Percentiles rank a stretch among this genome's conserved stretches.
phyloP scores from a whole-genome alignment of 2,113 vertebrate species.

The Coracopsis vasa region DNA sequence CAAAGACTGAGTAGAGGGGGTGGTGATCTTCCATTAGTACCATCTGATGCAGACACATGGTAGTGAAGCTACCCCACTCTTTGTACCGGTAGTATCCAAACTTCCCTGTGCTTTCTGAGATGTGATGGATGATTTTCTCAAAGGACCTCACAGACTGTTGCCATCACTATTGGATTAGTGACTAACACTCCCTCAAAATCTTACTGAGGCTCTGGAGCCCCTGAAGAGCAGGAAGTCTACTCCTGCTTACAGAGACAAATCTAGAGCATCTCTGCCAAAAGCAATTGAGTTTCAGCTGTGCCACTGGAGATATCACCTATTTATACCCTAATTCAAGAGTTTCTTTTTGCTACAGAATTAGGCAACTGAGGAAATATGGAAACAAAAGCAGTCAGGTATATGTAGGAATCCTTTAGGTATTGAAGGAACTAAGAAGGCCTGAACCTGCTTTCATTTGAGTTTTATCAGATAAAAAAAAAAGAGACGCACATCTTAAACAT shows the following conservation, averaged over 20 bases:
- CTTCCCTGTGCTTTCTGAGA: neutral
- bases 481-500: neutral
- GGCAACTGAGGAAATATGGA: neutral
- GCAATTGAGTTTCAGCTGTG: neutral
- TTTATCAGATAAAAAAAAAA: neutral
- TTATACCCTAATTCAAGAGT: too few species aligned
- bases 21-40: neutral
- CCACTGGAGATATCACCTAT: neutral
- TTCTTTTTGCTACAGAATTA: neutral
- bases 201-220: neutral
- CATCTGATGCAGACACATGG: accelerated
- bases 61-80: neutral
- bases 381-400: neutral
- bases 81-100: neutral
- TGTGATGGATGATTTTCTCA: neutral
- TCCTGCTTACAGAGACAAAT: neutral
- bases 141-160: too few species aligned
- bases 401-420: neutral
- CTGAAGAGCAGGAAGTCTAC: neutral
- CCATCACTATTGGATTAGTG: accelerated
- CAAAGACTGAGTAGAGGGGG: neutral
- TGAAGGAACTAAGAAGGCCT: neutral
- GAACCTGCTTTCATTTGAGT: neutral
- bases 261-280: neutral
- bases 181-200: too few species aligned